Evolutionary conservation across 2,888 invertebrate species (phyloP).

Genomic region (Watsonalla binaria): DNA sequence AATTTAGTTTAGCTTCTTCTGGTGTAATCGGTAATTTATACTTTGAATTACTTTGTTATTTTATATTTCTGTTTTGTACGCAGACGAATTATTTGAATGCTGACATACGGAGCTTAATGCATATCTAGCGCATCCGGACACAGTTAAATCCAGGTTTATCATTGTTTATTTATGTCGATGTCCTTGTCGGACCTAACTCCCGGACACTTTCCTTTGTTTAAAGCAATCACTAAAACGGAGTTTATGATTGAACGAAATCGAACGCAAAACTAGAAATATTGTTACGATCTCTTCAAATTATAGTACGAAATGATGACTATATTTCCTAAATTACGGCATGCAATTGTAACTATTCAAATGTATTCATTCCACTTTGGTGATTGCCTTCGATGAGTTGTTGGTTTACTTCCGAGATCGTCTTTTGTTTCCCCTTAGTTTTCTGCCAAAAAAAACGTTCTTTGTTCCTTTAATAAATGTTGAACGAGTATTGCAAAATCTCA

Average conservation of each 20-base stretch:
- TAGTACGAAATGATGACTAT: background rate
- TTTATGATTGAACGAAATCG: no score
- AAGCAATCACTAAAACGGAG: background rate
- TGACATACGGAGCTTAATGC: slow-evolving; percentile 50
- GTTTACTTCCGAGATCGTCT: background rate
- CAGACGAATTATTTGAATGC: slow-evolving; percentile 71
- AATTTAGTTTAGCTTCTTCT: no score
- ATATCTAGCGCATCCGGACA: slow-evolving; percentile 49
- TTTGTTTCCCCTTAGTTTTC: background rate
- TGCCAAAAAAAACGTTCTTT: background rate
- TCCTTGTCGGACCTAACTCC: slow-evolving; percentile 5
- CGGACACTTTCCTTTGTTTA: slow-evolving; percentile 14
- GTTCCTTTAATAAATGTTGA: background rate
- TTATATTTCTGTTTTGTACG: slow-evolving; percentile 47
- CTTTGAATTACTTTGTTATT: slow-evolving; percentile 8
- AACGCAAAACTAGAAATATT: no score
- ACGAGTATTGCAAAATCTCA: no score
- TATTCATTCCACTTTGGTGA: background rate
- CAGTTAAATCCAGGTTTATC: slow-evolving; percentile 49
- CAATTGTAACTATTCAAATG: background rate
- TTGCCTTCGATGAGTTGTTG: background rate
- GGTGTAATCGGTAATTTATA: slow-evolving; percentile 4
- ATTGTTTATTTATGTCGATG: slow-evolving; percentile 15
- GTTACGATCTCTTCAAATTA: background rate
- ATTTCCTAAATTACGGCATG: background rate